Evolutionary conservation across 2,113 vertebrate genomes (phyloP).

Genomic region (Triplophysa siluroides): DNA sequence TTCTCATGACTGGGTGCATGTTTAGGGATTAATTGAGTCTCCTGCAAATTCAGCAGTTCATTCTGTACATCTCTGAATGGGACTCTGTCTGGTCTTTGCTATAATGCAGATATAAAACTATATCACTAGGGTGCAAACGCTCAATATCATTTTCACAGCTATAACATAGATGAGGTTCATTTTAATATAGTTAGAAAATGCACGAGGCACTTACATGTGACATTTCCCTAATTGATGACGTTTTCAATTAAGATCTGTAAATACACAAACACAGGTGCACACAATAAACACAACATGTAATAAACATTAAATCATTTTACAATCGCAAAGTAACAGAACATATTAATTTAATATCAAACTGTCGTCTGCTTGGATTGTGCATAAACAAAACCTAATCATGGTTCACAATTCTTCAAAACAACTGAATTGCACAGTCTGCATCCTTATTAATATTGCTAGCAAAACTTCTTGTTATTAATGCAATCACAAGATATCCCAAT

Average conservation of each 20-base stretch:
- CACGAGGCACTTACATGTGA: slow-evolving; percentile 2
- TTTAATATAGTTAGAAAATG: not conserved
- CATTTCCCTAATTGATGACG: slow-evolving; percentile 4
- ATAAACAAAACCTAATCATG: too few relatives aligned
- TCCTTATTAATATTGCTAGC: too few relatives aligned
- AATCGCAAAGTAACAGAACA: too few relatives aligned
- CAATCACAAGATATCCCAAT: too few relatives aligned
- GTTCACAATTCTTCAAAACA: too few relatives aligned
- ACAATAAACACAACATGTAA: not conserved
- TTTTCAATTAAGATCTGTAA: slow-evolving; percentile 18
- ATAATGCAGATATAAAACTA: not conserved
- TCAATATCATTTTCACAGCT: not conserved
- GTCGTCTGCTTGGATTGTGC: too few relatives aligned
- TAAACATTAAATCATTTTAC: not conserved
- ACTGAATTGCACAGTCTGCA: too few relatives aligned
- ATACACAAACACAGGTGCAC: not conserved
- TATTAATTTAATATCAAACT: too few relatives aligned
- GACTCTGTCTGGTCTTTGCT: slow-evolving; percentile 58
- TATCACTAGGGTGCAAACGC: not conserved
- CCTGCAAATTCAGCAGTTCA: slow-evolving; percentile 45
- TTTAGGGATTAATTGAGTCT: not conserved
- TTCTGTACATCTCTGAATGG: slow-evolving; percentile 68
- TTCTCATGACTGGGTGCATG: not conserved
- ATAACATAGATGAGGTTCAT: not conserved
- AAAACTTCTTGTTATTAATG: too few relatives aligned